These are phyloP conservation scores for Palythoa grandiflora DNA, from an alignment of 92 coral and sea anemone genomes.

Conservation along the genomic window DNA sequence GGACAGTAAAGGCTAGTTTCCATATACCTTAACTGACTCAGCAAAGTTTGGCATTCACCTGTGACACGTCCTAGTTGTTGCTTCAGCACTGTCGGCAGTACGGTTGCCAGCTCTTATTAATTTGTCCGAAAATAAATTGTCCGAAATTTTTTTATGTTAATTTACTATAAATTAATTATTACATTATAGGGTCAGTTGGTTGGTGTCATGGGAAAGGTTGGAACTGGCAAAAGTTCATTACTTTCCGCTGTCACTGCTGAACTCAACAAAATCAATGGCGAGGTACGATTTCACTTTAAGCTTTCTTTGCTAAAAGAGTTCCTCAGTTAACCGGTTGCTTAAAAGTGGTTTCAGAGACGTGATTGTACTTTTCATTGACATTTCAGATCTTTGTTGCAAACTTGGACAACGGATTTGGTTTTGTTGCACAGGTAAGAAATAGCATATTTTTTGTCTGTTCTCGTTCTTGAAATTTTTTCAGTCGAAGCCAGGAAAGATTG, in stretches of 20 bases:
- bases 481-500: not conserved
- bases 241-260: constrained; percentile 97
- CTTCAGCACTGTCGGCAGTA: too few relatives aligned
- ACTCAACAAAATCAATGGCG: constrained; percentile 81
- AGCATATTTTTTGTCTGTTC: not conserved
- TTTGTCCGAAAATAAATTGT: too few relatives aligned
- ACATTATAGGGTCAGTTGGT: constrained; percentile 76
- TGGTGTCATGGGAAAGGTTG: constrained; percentile 96
- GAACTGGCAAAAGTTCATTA: constrained; percentile 94
- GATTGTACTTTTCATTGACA: not conserved
- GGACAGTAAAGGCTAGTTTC: too few relatives aligned
- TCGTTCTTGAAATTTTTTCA: not conserved
- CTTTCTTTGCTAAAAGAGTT: not conserved
- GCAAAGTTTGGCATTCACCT: too few relatives aligned
- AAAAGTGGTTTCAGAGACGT: not conserved
- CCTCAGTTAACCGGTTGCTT: not conserved
- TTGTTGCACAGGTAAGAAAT: constrained; percentile 84
- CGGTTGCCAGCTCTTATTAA: too few relatives aligned
- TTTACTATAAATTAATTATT: not conserved
- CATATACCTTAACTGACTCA: too few relatives aligned
- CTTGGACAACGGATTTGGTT: constrained; percentile 90
- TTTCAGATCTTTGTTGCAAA: constrained; percentile 79
- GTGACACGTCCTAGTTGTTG: too few relatives aligned
- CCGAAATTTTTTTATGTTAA: too few relatives aligned
- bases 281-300: constrained; percentile 53